Base-by-base conservation (phyloP, 1,140 invertebrate species). In the Fopius arisanus region DNA sequence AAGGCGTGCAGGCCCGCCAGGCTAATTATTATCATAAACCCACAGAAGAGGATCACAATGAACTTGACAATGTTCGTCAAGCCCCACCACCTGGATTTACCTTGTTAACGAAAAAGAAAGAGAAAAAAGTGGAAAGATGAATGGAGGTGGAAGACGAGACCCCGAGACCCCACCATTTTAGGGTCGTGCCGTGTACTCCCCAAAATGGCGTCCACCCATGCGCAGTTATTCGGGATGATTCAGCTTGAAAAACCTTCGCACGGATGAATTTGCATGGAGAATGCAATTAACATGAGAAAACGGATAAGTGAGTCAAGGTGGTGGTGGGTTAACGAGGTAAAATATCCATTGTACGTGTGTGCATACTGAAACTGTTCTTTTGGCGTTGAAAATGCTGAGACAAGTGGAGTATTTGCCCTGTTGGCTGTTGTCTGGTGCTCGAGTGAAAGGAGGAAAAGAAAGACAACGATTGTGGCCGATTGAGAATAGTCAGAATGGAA, bases 221-320 rank as follows among this genome's bases (percentile, higher is more conserved):
- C 71, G 71, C 71, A 73, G 71, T 73, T 73, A 73, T 54, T 28
- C 71, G 29, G n/a, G 68, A 41, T 37, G 10, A 70, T 59, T 59
- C 54, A 23, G 3, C 7, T 54, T 6, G 19, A 59, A 59, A 59
- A 59, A 59, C 3, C 3, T 59, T 59, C 54, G 54, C 54, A 59
- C 54, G 54, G 23, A 59, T 59, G 54, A 59, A 59, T 59, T 59
- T 59, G 54, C 54, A 59, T 59, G 54, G 21, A 4, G 23, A 59
- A 59, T 59, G 54, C 54, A 59, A 59, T 59, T 59, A 59, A 59
- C 54, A 26, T 28, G 54, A 59, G 54, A 59, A 59, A 26, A 59
- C 23, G 19, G 23, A 19, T 16, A 59, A 26, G 54, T 59, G 54
- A 59, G 54, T 59, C 54, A 59, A 59, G 54, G 54, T 59, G 54